Conservation (phyloP, 2,797 vertebrate species). For the Lates japonicus region DNA sequence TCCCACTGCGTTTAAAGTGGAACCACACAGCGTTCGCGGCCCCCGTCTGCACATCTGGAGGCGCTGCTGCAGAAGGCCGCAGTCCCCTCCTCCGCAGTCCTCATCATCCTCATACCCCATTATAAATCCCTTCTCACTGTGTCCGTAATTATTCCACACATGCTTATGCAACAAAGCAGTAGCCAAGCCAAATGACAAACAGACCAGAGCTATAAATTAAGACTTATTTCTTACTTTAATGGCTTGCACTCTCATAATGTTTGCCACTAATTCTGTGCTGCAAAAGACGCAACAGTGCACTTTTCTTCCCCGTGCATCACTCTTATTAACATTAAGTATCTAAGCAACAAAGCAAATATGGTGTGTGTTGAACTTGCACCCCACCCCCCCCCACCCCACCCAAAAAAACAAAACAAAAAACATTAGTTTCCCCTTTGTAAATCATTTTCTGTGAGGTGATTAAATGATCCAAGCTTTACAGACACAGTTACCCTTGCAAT, state of each 20-base stretch:
- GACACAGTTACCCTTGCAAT: conserved; percentile 53
- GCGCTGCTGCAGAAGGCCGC: conserved; percentile 57
- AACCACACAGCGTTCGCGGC: conserved; percentile 63
- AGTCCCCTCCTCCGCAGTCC: conserved; percentile 40
- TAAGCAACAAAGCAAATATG: conserved; percentile 84
- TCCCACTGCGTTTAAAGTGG: conserved; percentile 80
- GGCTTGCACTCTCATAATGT: conserved; percentile 85
- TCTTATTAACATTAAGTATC: conserved; percentile 75
- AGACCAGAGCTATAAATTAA: conserved; percentile 86
- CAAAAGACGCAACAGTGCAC: conserved; percentile 77
- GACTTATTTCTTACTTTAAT: conserved; percentile 81
- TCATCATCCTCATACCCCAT: conserved; percentile 71
- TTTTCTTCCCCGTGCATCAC: conserved; percentile 69
- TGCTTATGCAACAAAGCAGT: conserved; percentile 85
- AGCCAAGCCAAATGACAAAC: conserved; percentile 88
- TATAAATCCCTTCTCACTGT: conserved; percentile 80
- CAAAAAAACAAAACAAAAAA: conserved; percentile 27
- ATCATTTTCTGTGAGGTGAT: conserved; percentile 63
- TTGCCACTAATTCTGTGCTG: conserved; percentile 83
- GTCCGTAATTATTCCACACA: conserved; percentile 83
- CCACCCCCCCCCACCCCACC: too few relatives aligned
- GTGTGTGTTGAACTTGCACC: conserved; percentile 60
- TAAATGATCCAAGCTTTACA: conserved; percentile 78
- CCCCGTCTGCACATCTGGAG: conserved; percentile 77
- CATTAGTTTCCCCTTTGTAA: conserved; percentile 70